Evolutionary conservation across 2,888 invertebrate genomes (phyloP).

Genomic region (Orthosia cruda): DNA sequence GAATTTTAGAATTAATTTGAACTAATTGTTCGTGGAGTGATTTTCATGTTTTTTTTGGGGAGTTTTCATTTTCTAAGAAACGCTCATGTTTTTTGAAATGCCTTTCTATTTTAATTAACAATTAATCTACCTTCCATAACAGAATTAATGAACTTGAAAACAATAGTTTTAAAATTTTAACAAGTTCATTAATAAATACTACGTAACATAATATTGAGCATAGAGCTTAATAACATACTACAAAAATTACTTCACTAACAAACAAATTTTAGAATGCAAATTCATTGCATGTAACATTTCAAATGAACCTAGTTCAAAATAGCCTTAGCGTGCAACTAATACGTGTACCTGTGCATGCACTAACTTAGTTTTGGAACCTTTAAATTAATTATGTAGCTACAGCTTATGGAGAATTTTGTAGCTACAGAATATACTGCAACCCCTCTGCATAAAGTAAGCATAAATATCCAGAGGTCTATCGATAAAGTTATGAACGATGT

Average conservation of each 20-base stretch:
- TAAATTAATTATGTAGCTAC: slow-evolving; percentile 83
- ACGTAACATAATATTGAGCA: too few species aligned
- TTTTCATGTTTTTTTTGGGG: not conserved
- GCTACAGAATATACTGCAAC: slow-evolving; percentile 79
- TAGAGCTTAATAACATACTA: too few species aligned
- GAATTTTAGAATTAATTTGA: slow-evolving; percentile 3
- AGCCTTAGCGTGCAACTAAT: slow-evolving; percentile 7
- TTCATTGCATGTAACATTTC: not conserved
- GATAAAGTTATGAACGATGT: slow-evolving; percentile 70
- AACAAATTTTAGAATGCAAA: not conserved
- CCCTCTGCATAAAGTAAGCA: slow-evolving; percentile 84
- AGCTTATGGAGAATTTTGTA: slow-evolving; percentile 80
- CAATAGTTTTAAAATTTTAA: too few species aligned
- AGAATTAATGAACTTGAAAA: too few species aligned
- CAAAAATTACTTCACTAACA: too few species aligned
- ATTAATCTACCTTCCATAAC: too few species aligned
- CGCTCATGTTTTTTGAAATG: too few species aligned
- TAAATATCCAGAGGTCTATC: slow-evolving; percentile 84
- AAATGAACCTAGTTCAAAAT: slow-evolving; percentile 8
- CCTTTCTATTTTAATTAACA: too few species aligned
- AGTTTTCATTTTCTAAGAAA: not conserved
- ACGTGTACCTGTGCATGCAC: slow-evolving; percentile 19
- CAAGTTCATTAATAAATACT: too few species aligned
- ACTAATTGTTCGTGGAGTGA: not conserved
- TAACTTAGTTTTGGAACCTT: slow-evolving; percentile 80